Percentiles rank a stretch among this genome's conserved stretches.
These are phyloP conservation scores for Monochamus saltuarius DNA, from an alignment of 1,140 invertebrate genomes.

Conservation along the genomic window DNA sequence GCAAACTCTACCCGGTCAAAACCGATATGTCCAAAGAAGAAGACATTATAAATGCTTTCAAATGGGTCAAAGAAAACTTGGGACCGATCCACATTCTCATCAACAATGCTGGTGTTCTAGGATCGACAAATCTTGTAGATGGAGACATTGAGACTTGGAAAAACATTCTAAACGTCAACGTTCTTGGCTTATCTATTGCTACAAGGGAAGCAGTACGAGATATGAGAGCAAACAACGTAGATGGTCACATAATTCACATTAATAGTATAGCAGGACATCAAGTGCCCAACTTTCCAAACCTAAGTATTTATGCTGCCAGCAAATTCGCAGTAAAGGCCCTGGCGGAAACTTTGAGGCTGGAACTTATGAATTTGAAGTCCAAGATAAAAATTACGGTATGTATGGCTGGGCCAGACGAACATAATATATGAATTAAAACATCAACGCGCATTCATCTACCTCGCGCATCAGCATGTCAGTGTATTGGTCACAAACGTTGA, in stretches of 20 bases:
- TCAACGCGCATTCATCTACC: too few species aligned
- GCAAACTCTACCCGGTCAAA: conserved; percentile 46
- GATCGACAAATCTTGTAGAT: conserved; percentile 16
- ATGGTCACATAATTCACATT: conserved; percentile 39
- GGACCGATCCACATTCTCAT: conserved; percentile 65
- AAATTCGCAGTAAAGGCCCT: conserved; percentile 62
- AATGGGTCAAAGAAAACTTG: conserved; percentile 56
- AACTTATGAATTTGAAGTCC: conserved; percentile 53
- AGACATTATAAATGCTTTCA: conserved; percentile 64
- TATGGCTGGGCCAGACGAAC: too few species aligned
- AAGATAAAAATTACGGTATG: conserved; percentile 56
- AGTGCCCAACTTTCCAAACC: conserved; percentile 39
- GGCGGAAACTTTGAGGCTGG: conserved; percentile 60
- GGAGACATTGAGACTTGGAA: conserved; percentile 27
- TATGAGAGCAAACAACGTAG: conserved; percentile 34
- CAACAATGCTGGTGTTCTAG: conserved; percentile 62
- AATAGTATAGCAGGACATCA: conserved; percentile 48
- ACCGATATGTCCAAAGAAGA: conserved; percentile 67
- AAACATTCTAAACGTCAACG: conserved; percentile 30
- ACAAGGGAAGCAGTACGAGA: conserved; percentile 57
- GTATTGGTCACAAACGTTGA: too few species aligned
- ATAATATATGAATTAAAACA: conserved; percentile 15
- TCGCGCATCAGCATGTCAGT: too few species aligned
- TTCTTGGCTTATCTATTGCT: conserved; percentile 57
- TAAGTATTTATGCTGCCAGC: conserved; percentile 61